Conservation (phyloP, 2,888 invertebrate species). For the Pogonocherus hispidulus region DNA sequence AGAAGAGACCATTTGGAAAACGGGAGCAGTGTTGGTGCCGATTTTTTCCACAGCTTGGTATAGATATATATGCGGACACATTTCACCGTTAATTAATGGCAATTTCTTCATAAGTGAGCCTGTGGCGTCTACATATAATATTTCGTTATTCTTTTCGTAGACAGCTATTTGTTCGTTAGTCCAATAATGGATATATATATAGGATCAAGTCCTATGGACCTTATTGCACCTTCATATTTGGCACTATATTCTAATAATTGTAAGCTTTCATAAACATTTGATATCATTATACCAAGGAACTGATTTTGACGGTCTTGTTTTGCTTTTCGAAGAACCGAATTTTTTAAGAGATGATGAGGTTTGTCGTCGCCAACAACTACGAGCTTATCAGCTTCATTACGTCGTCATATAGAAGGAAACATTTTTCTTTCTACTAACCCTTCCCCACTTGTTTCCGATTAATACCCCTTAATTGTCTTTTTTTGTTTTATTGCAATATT, state of each 20-base stretch:
- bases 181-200: constrained; percentile 5
- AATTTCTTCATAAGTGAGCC: constrained; percentile 5
- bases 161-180: constrained; percentile 11
- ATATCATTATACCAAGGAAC: too few species aligned
- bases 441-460: too few species aligned
- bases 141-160: background rate
- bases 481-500: too few species aligned
- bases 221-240: background rate
- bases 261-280: background rate
- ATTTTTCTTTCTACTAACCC: too few species aligned
- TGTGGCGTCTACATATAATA: constrained; percentile 1
- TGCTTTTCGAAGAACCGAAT: too few species aligned
- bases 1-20: constrained; percentile 8
- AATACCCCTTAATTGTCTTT: too few species aligned
- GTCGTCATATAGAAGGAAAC: too few species aligned
- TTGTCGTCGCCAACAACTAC: too few species aligned
- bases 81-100: background rate
- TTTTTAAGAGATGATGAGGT: too few species aligned
- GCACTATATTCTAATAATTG: background rate
- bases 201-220: constrained; percentile 7
- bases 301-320: too few species aligned
- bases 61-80: background rate
- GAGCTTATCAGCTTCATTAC: too few species aligned
- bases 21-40: background rate
- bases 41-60: background rate